phyloP scores from a whole-genome alignment of 2,888 invertebrate species.

The Pharmacophagus antenor region DNA sequence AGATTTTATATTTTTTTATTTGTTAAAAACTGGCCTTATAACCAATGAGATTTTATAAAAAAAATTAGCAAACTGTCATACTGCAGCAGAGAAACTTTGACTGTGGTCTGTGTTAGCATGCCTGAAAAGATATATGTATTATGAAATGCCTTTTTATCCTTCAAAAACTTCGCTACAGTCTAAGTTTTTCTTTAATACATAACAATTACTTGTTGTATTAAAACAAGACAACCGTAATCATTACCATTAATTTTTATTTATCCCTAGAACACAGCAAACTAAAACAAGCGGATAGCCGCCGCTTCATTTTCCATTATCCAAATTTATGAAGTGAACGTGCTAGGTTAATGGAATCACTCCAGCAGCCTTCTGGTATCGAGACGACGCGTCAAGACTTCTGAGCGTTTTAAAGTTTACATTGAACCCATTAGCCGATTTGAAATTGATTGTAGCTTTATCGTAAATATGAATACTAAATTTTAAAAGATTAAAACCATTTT shows the following conservation, averaged over 20 bases:
- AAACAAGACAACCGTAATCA: background rate
- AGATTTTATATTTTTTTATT: no score
- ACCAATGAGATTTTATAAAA: no score
- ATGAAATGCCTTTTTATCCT: no score
- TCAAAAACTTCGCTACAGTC: no score
- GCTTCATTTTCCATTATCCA: slow-evolving; percentile 23
- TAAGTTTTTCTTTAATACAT: no score
- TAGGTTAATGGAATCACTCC: slow-evolving; percentile 27
- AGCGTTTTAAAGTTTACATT: slow-evolving; percentile 29
- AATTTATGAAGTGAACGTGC: slow-evolving; percentile 27
- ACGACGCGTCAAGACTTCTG: slow-evolving; percentile 30
- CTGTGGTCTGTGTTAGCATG: no score
- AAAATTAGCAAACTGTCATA: no score
- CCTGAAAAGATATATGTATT: no score
- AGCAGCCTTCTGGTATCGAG: slow-evolving; percentile 27
- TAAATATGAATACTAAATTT: slow-evolving; percentile 7
- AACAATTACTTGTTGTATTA: no score
- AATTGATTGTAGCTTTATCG: slow-evolving; percentile 25
- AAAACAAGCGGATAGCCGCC: slow-evolving; percentile 14
- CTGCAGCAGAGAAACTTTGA: no score
- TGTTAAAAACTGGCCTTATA: no score
- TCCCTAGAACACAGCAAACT: background rate
- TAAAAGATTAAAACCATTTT: no score
- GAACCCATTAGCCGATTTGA: slow-evolving; percentile 25
- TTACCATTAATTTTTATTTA: background rate